phyloP scores from a whole-genome alignment of 2,113 vertebrate species.

The Atherinomorus stipes region DNA sequence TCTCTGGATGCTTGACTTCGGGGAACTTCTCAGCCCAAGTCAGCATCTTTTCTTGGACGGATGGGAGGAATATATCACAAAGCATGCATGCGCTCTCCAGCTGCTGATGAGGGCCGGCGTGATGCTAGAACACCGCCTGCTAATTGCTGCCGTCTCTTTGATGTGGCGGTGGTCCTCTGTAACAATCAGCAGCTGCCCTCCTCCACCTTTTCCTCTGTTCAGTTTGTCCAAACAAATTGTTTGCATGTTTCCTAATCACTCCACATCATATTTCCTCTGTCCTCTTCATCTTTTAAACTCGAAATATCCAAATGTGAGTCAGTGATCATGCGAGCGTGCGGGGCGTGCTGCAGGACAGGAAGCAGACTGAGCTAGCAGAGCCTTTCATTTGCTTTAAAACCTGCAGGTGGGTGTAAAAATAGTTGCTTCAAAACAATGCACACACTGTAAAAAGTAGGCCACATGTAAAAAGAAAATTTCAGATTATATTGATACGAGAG shows the following conservation, averaged over 20 bases:
- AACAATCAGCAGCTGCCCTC: slow-evolving; percentile 19
- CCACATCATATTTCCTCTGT: slow-evolving; percentile 29
- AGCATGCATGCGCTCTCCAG: slow-evolving; percentile 56
- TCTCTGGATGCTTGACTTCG: slow-evolving; percentile 11
- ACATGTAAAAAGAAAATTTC: neutral
- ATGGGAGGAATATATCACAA: slow-evolving; percentile 42
- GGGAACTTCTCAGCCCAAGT: neutral
- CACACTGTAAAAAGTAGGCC: slow-evolving; percentile 11
- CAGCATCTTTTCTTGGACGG: slow-evolving; percentile 16
- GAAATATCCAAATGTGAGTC: slow-evolving; percentile 9
- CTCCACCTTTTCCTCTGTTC: slow-evolving; percentile 27
- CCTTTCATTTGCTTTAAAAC: neutral
- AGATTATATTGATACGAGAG: slow-evolving; percentile 24
- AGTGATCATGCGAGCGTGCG: neutral
- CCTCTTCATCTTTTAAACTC: slow-evolving; percentile 35
- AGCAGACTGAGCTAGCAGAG: neutral
- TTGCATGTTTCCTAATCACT: slow-evolving; percentile 53
- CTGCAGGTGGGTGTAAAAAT: slow-evolving; percentile 10
- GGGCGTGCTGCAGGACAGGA: slow-evolving; percentile 20
- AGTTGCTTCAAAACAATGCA: neutral
- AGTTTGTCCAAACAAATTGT: slow-evolving; percentile 50
- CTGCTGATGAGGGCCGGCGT: slow-evolving; percentile 46
- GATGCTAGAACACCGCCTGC: slow-evolving; percentile 36
- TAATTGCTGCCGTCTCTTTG: slow-evolving; percentile 63
- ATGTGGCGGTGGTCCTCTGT: slow-evolving; percentile 48